Evolutionary conservation across 2,797 vertebrate species (phyloP).

Genomic region (Loriculus beryllinus): DNA sequence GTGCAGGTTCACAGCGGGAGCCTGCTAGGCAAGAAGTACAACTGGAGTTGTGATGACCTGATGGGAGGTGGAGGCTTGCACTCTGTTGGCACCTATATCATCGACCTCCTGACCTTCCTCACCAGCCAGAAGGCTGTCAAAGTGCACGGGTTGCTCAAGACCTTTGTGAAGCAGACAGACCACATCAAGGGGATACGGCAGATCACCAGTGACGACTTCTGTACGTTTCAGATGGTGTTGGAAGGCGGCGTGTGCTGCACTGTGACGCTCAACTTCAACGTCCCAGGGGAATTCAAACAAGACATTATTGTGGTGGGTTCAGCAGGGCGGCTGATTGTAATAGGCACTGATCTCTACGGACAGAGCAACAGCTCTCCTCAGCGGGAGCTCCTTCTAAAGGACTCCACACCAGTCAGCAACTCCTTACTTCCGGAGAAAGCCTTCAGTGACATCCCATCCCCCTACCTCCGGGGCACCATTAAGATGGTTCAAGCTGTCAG

Average conservation of each 20-base stretch:
- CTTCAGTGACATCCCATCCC: constrained; percentile 93
- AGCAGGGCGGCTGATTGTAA: constrained; percentile 84
- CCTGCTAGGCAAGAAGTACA: constrained; percentile 96
- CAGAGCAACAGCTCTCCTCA: constrained; percentile 87
- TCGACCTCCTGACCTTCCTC: constrained; percentile 94
- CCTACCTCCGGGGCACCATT: constrained; percentile 93
- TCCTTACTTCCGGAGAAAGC: constrained; percentile 93
- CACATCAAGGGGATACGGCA: constrained; percentile 97
- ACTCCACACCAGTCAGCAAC: constrained; percentile 87
- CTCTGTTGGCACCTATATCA: constrained; percentile 98
- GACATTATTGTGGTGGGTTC: constrained; percentile 93
- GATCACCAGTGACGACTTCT: constrained; percentile 99
- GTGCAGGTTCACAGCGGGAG: constrained; percentile 96
- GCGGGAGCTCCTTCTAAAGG: constrained; percentile 89
- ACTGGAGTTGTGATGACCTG: constrained; percentile 98
- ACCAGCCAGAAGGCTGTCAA: constrained; percentile 91
- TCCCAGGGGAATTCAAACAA: constrained; percentile 94
- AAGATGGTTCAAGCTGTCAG: constrained; percentile 97
- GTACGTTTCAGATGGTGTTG: constrained; percentile 97
- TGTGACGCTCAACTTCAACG: constrained; percentile 96
- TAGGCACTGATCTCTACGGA: constrained; percentile 90
- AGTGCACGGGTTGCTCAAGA: constrained; percentile 95
- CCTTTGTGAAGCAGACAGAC: constrained; percentile 97
- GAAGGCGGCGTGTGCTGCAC: constrained; percentile 95
- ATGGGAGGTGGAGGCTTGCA: constrained; percentile 98